A percentile compares a stretch with the other conserved stretches of the same genome.
phyloP scores from a whole-genome alignment of 2,797 vertebrate species.

The Periophthalmus magnuspinnatus region DNA sequence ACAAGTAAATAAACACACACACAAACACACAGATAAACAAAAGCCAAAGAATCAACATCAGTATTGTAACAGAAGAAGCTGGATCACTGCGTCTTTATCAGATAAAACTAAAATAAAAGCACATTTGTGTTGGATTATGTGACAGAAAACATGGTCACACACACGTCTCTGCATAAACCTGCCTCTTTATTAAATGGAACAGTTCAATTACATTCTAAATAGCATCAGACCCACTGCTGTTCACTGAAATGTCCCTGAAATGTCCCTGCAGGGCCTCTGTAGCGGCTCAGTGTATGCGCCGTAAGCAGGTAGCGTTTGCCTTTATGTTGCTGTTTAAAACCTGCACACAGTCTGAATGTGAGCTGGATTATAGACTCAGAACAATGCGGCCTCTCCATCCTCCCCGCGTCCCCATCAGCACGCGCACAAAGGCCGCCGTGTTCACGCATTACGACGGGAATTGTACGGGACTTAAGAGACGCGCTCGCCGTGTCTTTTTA shows the following conservation, averaged over 20 bases:
- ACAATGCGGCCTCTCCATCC: constrained; percentile 69
- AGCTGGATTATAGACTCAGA: constrained; percentile 69
- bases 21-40: too few species aligned
- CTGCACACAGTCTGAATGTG: constrained; percentile 67
- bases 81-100: too few species aligned
- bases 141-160: too few species aligned
- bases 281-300: background rate
- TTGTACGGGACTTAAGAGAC: constrained; percentile 35
- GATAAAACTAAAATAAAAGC: too few species aligned
- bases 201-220: background rate
- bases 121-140: too few species aligned
- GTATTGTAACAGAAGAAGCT: too few species aligned
- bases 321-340: constrained; percentile 65
- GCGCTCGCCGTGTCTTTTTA: constrained; percentile 37
- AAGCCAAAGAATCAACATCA: too few species aligned
- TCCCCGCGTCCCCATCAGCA: constrained; percentile 48
- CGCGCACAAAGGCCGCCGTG: constrained; percentile 53
- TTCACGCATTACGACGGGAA: constrained; percentile 53
- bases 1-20: background rate
- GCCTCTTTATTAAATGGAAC: too few species aligned
- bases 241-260: background rate
- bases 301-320: background rate
- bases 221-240: background rate
- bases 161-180: too few species aligned
- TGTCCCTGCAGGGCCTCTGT: constrained; percentile 7